These are phyloP conservation scores for Nanorana parkeri DNA, from an alignment of 2,113 vertebrate species.

Conservation along the genomic window DNA sequence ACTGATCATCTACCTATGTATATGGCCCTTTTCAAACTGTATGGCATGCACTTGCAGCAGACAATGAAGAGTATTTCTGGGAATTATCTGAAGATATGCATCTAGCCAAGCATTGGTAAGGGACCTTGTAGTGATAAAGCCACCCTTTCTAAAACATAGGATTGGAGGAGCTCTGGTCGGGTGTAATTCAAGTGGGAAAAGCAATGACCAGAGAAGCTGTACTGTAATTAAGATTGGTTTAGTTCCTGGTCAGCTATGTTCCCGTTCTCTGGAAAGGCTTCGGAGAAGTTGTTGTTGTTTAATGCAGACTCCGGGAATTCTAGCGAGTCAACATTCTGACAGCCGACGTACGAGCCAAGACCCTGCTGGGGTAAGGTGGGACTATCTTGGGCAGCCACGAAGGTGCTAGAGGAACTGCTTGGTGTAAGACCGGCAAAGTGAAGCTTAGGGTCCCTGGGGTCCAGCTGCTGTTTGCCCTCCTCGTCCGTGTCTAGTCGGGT, in stretches of 20 bases:
- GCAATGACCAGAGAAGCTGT: constrained; percentile 29
- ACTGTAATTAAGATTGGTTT: constrained; percentile 76
- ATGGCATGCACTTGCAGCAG: constrained; percentile 65
- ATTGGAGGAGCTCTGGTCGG: constrained; percentile 62
- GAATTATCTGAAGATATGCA: constrained; percentile 58
- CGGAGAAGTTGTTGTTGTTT: constrained; percentile 74
- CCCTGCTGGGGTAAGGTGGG: constrained; percentile 76
- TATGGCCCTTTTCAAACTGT: constrained; percentile 62
- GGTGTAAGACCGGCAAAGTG: constrained; percentile 72
- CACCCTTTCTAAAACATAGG: constrained; percentile 61
- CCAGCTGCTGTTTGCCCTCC: constrained; percentile 85
- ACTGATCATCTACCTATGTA: not conserved
- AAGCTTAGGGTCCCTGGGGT: constrained; percentile 76
- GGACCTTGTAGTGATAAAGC: constrained; percentile 46
- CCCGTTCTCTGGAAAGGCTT: constrained; percentile 79
- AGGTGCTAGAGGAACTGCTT: constrained; percentile 75
- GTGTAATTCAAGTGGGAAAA: constrained; percentile 59
- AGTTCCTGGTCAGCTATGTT: constrained; percentile 77
- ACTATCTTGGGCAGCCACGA: constrained; percentile 78
- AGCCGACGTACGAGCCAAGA: constrained; percentile 76
- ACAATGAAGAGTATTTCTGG: constrained; percentile 57
- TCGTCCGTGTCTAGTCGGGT: constrained; percentile 83
- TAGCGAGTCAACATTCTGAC: constrained; percentile 71
- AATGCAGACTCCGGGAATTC: constrained; percentile 75
- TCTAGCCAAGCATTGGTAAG: constrained; percentile 56